A percentile compares a stretch with the other conserved stretches of the same genome.
phyloP scores from a whole-genome alignment of 2,888 invertebrate species.

The Stratiomys singularior region DNA sequence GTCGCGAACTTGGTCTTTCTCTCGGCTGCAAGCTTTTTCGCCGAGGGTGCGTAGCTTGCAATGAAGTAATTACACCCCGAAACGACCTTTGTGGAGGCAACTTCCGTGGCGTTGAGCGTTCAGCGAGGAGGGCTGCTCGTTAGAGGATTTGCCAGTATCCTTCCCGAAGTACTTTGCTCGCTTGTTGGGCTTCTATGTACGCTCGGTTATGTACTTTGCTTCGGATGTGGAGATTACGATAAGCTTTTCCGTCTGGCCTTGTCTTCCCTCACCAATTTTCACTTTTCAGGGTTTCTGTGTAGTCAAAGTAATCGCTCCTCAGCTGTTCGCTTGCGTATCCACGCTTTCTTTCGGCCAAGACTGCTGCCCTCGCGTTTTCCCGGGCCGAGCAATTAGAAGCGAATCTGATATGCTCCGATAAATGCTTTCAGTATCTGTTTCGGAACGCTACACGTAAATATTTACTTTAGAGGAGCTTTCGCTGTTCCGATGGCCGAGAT shows the following conservation, averaged over 20 bases:
- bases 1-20: neutral
- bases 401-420: conserved; percentile 16
- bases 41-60: neutral
- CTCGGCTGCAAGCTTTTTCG: conserved; percentile 1
- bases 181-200: no score
- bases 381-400: neutral
- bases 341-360: neutral
- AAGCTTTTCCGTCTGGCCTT: conserved; percentile 18
- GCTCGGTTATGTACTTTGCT: no score
- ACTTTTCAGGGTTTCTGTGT: no score
- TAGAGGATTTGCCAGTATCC: no score
- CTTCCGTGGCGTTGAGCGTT: neutral
- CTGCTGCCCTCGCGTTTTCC: neutral
- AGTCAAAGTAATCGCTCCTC: neutral
- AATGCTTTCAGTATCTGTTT: conserved; percentile 1
- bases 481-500: neutral
- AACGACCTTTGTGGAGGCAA: neutral
- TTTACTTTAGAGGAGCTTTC: conserved; percentile 29
- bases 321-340: neutral
- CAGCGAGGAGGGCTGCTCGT: neutral
- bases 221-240: neutral
- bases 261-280: neutral
- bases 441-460: conserved; percentile 25
- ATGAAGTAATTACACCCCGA: conserved; percentile 29
- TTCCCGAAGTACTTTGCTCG: no score